Evolutionary conservation across 2,888 invertebrate genomes (phyloP), one percentile per base, ranked within the genome.

Genomic region (Microctonus brassicae): DNA sequence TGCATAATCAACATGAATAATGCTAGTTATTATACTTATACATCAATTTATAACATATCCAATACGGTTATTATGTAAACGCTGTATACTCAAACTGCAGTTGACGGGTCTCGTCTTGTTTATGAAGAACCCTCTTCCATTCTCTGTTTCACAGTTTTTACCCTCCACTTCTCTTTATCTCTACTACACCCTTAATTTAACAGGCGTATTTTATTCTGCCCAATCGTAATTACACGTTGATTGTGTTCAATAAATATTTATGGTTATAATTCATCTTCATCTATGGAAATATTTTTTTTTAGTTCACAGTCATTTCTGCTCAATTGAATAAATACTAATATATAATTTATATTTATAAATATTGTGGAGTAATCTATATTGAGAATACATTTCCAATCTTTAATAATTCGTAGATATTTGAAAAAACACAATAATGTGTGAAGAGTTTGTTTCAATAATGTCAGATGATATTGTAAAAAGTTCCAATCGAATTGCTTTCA

Each of bases 91-190:
- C 73, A 70, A 74, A 73, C 82, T 84, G 84, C 74, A 71, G 58
- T 74, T 84, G 84, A 84, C 84, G 80, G 80, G 80, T 81, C 79
- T 80, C 78, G 73, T 76, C 78, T 80, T 83, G 80, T 73, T 75
- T 72, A 67, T 75, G 82, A 81, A 81, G 78, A 67, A 62, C 70
- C 63, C 58, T 42, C 66, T 47, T n/a, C n/a, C n/a, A 34, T 55
- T 63, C 24, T 33, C 29, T 11, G 39, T 55, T 52, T 22, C 20
- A 11, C 52, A 42, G 52, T 26, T 34, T 34, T 57, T 42, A 17
- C 39, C 39, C 39, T 24, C 57, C 60, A 26, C 57, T 53, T 33
- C 1, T 39, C 10, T 39, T 33, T 26, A 39, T 68, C 47, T 57
- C 20, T 17, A 24, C 29, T 24, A 57, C 39, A 24, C 64, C 53